Base-by-base conservation (phyloP, 2,113 vertebrate species). In the Casuarius casuarius region DNA sequence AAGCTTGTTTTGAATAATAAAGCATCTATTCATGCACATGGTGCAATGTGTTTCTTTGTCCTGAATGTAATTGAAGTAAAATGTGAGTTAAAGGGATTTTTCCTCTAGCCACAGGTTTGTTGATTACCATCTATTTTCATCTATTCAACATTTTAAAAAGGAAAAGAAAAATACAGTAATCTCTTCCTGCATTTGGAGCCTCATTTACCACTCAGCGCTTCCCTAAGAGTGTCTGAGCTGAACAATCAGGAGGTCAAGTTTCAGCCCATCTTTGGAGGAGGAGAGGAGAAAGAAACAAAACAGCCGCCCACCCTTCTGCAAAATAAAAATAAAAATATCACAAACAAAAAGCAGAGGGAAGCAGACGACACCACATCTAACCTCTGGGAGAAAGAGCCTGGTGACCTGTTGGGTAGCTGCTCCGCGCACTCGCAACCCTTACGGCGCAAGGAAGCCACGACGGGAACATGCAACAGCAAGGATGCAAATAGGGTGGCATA, bases 1-100 rank as follows among this genome's bases (percentile, higher is more conserved):
- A 97, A 97, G 95, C 97, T 98, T 98, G 97, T 97, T 98, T 98
- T 98, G 98, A 98, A 98, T 98, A 98, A 98, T 98, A 97, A 97
- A 98, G 95, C 94, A 91, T 96, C 96, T 98, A 97, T 98, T 98
- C 97, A 97, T 96, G 97, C 96, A 96, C 97, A 96, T 95, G 96
- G 94, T 94, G 95, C 95, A 97, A 97, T 97, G 97, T 95, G 98
- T 84, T 97, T 96, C 97, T 98, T 98, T 98, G 97, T 97, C 96
- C 96, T 96, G 94, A 76, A 89, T 74, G 89, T 97, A 98, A 98
- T 97, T 96, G 95, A 98, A 98, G 97, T 94, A 98, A 98, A 98
- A 98, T 97, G 92, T 96, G 94, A 98, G 96, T 97, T 98, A 98
- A 98, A 98, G 96, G 92, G 97, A 98, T 98, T 98, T 97, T 96